Evolutionary conservation across 2,113 vertebrate species (phyloP).

Genomic region (Pseudorasbora parva): DNA sequence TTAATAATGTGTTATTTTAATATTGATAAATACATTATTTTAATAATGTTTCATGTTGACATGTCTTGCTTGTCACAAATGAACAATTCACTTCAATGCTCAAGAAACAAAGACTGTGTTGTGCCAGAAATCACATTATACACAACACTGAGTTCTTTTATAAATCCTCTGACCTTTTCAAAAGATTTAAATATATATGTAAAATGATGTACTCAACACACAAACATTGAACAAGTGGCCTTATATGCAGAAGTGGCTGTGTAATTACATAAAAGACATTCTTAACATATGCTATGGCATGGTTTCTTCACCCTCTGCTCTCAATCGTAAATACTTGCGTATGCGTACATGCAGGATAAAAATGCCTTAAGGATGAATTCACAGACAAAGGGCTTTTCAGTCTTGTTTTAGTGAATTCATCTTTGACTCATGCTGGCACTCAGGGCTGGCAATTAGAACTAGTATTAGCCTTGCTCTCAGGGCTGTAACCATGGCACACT

Average conservation of each 20-base stretch:
- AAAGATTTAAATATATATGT: constrained; percentile 29
- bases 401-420: constrained; percentile 47
- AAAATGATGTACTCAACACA: constrained; percentile 34
- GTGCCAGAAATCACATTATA: constrained; percentile 24
- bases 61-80: background rate
- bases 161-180: constrained; percentile 18
- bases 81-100: background rate
- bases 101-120: constrained; percentile 4
- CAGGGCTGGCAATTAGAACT: constrained; percentile 38
- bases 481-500: constrained; percentile 37
- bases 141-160: constrained; percentile 31
- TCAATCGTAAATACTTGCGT: constrained; percentile 45
- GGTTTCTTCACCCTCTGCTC: constrained; percentile 16
- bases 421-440: constrained; percentile 11
- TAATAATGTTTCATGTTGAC: background rate
- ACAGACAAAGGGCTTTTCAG: constrained; percentile 55
- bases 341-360: constrained; percentile 44
- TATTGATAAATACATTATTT: too few relatives aligned
- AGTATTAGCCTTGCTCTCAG: constrained; percentile 32
- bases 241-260: constrained; percentile 33
- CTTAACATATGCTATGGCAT: constrained; percentile 53
- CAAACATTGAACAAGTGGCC: constrained; percentile 8
- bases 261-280: constrained; percentile 43
- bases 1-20: background rate
- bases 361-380: constrained; percentile 51